Percentiles rank a stretch among this genome's conserved stretches.
Evolutionary conservation across 2,888 invertebrate species (phyloP).

Genomic region (Troglohyphantes excavatus): DNA sequence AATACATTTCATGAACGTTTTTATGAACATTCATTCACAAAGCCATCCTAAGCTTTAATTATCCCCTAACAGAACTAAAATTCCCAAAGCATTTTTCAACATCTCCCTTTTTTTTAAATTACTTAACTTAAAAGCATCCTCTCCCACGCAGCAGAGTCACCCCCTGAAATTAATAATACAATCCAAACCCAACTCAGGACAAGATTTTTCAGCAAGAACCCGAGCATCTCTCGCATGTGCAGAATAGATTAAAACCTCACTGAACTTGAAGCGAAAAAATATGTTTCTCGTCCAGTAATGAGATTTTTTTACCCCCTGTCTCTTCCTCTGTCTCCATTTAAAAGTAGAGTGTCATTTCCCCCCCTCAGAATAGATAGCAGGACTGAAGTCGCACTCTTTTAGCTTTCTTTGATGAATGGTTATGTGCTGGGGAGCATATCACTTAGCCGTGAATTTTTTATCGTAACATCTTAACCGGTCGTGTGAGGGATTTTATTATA

Average conservation of each 20-base stretch:
- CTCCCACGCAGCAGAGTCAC: background rate
- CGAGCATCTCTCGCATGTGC: background rate
- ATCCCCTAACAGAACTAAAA: too few species aligned
- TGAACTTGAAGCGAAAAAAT: background rate
- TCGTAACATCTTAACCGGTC: background rate
- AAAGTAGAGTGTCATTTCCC: constrained; percentile 6
- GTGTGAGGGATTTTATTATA: background rate
- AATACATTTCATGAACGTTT: too few species aligned
- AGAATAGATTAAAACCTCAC: background rate
- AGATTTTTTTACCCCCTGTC: background rate
- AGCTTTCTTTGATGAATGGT: background rate
- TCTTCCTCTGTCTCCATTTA: background rate
- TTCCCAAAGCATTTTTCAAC: too few species aligned
- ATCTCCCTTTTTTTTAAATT: too few species aligned
- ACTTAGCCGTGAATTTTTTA: constrained; percentile 5
- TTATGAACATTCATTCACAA: too few species aligned
- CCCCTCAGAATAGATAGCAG: constrained; percentile 1
- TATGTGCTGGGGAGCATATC: background rate
- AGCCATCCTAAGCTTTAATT: too few species aligned
- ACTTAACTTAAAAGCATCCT: background rate
- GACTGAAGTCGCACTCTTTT: background rate
- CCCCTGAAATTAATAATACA: background rate
- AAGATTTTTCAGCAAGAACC: background rate
- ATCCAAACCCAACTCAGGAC: background rate
- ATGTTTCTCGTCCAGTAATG: background rate